These are phyloP conservation scores for Gasterosteus aculeatus DNA, from an alignment of 2,113 vertebrate species.

Conservation along the genomic window DNA sequence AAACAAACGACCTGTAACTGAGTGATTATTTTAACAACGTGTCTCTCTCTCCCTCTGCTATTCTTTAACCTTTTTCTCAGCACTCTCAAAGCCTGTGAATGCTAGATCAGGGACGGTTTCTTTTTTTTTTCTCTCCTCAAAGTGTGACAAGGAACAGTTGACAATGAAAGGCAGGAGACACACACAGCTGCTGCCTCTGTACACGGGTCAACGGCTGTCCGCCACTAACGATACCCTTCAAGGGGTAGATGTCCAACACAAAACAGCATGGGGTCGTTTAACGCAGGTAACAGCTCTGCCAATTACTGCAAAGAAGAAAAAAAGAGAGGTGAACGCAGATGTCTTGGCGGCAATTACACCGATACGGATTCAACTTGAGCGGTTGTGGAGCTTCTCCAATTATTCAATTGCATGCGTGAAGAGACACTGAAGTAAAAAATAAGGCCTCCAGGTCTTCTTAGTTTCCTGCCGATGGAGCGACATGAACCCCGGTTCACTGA, in stretches of 20 bases:
- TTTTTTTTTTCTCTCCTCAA: slow-evolving; percentile 9
- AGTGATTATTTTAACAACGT: slow-evolving; percentile 25
- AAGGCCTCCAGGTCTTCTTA: background rate
- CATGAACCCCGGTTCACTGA: background rate
- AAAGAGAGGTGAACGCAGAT: background rate
- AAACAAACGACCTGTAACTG: slow-evolving; percentile 8
- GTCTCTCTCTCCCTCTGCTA: background rate
- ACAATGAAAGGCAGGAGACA: slow-evolving; percentile 34
- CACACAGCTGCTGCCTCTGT: slow-evolving; percentile 39
- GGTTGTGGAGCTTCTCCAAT: background rate
- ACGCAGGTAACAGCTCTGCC: background rate
- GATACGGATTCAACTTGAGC: background rate
- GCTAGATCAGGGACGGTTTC: slow-evolving; percentile 12
- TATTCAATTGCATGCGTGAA: background rate
- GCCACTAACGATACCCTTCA: background rate
- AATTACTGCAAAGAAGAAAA: background rate
- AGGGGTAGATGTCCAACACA: background rate
- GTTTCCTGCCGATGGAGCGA: background rate
- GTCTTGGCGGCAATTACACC: background rate
- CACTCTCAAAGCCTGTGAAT: slow-evolving; percentile 39
- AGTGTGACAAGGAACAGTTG: slow-evolving; percentile 35
- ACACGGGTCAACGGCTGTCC: slow-evolving; percentile 7
- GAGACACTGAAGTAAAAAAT: background rate
- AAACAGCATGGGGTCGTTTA: background rate
- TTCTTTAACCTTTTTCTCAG: slow-evolving; percentile 17